Evolutionary conservation across 2,797 vertebrate genomes (phyloP).

Genomic region (Hoplostethus atlanticus): DNA sequence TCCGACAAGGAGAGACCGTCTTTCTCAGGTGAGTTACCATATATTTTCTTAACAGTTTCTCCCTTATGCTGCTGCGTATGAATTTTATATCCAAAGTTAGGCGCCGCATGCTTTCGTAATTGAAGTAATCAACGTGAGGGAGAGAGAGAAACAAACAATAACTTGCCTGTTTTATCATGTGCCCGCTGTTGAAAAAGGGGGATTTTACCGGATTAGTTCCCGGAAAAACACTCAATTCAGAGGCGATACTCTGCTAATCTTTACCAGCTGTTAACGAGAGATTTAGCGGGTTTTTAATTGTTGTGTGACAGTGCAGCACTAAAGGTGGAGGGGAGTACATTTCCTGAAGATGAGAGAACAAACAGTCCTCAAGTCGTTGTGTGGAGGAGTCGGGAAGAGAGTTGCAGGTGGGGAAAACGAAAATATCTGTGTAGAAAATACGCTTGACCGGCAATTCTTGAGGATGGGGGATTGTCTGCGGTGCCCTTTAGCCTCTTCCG

Average conservation of each 20-base stretch:
- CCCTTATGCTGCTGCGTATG: not conserved
- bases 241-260: constrained; percentile 67
- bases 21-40: constrained; percentile 90
- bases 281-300: constrained; percentile 58
- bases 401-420: not conserved
- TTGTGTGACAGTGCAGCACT: constrained; percentile 66
- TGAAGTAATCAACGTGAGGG: not conserved
- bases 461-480: constrained; percentile 47
- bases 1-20: constrained; percentile 95
- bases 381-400: not conserved
- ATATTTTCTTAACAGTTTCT: constrained; percentile 22
- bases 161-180: constrained; percentile 47
- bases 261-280: constrained; percentile 63
- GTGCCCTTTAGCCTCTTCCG: constrained; percentile 71
- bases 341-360: not conserved
- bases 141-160: constrained; percentile 24
- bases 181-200: constrained; percentile 7
- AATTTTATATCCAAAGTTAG: constrained; percentile 21
- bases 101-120: not conserved
- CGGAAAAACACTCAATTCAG: constrained; percentile 59
- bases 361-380: not conserved
- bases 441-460: constrained; percentile 31
- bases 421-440: not conserved
- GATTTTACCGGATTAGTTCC: constrained; percentile 69
- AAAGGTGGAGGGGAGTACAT: constrained; percentile 21